These are phyloP conservation scores for Hypomecis atomaria DNA, from an alignment of 2,888 invertebrate species.

Conservation along the genomic window DNA sequence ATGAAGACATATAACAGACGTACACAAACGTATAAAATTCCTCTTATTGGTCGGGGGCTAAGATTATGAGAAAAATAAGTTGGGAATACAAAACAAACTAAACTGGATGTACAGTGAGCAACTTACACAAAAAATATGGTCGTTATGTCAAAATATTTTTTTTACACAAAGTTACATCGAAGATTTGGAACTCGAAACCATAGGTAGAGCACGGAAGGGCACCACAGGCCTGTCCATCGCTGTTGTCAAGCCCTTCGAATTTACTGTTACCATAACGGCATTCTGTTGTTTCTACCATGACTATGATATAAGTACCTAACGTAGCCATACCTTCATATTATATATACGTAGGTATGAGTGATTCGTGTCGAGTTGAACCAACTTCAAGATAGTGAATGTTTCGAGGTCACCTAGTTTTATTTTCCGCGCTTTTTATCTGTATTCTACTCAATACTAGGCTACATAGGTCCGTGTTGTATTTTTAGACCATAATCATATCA, in stretches of 20 bases:
- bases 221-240: conserved; percentile 1
- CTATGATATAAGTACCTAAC: conserved; percentile 8
- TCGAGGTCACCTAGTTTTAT: conserved; percentile 55
- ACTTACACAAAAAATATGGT: too few relatives aligned
- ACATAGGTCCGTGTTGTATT: conserved; percentile 7
- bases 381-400: conserved; percentile 50
- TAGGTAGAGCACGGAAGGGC: neutral
- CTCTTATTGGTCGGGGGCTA: too few relatives aligned
- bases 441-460: conserved; percentile 35
- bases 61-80: too few relatives aligned
- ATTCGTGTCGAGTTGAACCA: conserved; percentile 32
- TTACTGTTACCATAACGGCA: conserved; percentile 17
- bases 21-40: too few relatives aligned
- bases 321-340: conserved; percentile 3
- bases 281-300: conserved; percentile 15
- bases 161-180: neutral
- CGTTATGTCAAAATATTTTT: too few relatives aligned
- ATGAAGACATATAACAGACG: too few relatives aligned
- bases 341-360: conserved; percentile 12
- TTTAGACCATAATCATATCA: conserved; percentile 5
- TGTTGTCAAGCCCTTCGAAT: conserved; percentile 18
- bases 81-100: too few relatives aligned
- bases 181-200: conserved; percentile 8
- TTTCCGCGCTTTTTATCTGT: conserved; percentile 44
- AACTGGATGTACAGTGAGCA: too few relatives aligned